Conservation (phyloP, 2,797 vertebrate species). For the Nyctalus aviator region DNA sequence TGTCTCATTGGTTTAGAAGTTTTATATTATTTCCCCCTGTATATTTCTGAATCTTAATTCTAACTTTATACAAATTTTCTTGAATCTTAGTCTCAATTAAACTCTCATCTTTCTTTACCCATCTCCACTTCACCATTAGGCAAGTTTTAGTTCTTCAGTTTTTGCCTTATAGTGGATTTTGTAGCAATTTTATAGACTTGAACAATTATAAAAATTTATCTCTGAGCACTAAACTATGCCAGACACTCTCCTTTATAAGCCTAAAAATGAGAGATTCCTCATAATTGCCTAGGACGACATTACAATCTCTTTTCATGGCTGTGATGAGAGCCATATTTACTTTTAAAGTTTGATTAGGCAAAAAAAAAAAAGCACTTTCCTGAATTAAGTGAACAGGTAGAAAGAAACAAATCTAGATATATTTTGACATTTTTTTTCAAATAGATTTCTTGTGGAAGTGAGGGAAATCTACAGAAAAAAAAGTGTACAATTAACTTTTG, state of each 20-base stretch:
- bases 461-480: background rate
- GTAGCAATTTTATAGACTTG: background rate
- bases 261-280: background rate
- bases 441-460: background rate
- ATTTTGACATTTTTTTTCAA: background rate
- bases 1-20: background rate
- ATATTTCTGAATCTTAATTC: background rate
- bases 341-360: background rate
- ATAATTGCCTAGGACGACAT: background rate
- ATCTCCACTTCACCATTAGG: background rate
- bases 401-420: background rate
- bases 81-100: background rate
- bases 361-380: background rate
- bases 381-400: background rate
- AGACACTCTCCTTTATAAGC: background rate
- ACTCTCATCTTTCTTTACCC: rapidly evolving
- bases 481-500: background rate
- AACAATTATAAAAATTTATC: background rate
- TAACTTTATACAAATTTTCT: background rate
- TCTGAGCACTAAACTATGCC: background rate
- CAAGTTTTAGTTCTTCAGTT: background rate
- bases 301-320: background rate
- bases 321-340: rapidly evolving
- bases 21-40: background rate
- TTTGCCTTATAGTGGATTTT: constrained; percentile 6